Base-by-base conservation (phyloP, 2,888 invertebrate genomes). In the Spisula subtruncata region DNA sequence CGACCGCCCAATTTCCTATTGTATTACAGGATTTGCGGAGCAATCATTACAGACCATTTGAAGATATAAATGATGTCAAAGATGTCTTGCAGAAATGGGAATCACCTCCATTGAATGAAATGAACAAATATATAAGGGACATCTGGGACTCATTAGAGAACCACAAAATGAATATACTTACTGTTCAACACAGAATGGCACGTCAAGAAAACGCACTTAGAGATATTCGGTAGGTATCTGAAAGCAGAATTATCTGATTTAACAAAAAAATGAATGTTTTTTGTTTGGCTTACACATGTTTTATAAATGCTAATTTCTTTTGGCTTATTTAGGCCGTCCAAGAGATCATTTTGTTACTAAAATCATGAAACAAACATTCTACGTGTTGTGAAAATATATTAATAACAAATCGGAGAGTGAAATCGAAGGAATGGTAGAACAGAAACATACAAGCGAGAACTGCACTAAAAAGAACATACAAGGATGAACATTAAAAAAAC, bases 31-130 rank as follows among this genome's bases (percentile, higher is more conserved):
- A 87, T 46, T 83, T 83, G 10, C 60, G 87, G 20, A 87, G 32
- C 25, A 66, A 75, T 16, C n/a, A 25, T 54, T 87, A 87, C 51
- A 46, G 16, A 32, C 83, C 83, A 71, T 83, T 91, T 85, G 96
- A 95, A 75, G 95, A 95, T 48, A 93, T 95, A 12, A 60, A 60
- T 18, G 94, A 94, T 85, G 91, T 94, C 0, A 81, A 92, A 51
- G 93, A 94, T 18, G 93, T 93, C 0, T 88, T 96, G 20, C 94
- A 92, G 41, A 95, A 94, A 83, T 96, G 95, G 95, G 95, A 96
- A 56, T 94, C 91, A 14, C 94, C 95, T 35, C 94, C 95, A 29
- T 82, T 95, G 12, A 94, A 94, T 79, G 94, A 95, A 81, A 94
- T 94, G 90, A 94, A 94, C 90, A 94, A 94, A 85, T 90, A 93